These are phyloP conservation scores for Pseudochaenichthys georgianus DNA, from an alignment of 2,797 vertebrate genomes.

Conservation along the genomic window DNA sequence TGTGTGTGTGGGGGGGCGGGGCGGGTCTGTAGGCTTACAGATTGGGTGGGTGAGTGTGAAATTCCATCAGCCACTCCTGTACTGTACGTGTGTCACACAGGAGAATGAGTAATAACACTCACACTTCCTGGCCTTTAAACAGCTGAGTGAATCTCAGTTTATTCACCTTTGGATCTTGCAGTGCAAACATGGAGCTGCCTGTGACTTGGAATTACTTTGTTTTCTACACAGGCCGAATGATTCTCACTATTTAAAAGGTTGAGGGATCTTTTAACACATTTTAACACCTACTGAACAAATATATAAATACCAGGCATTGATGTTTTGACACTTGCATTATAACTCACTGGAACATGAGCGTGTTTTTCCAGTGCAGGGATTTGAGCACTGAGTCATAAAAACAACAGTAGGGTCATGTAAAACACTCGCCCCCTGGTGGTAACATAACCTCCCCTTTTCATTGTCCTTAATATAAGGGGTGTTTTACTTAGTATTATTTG, in stretches of 20 bases:
- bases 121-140: background rate
- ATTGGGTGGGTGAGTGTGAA: constrained; percentile 18
- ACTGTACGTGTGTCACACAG: constrained; percentile 33
- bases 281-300: background rate
- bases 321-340: background rate
- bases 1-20: too few relatives aligned
- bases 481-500: background rate
- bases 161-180: background rate
- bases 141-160: background rate
- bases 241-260: background rate
- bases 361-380: background rate
- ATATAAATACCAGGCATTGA: background rate
- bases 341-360: background rate
- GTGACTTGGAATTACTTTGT: background rate
- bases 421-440: constrained; percentile 33
- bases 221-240: background rate
- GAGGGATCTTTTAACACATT: background rate
- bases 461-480: background rate
- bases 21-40: background rate
- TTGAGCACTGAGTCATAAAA: background rate
- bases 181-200: background rate
- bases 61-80: constrained; percentile 39
- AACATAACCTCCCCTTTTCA: background rate
- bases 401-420: background rate
- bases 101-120: constrained; percentile 3